Conservation (phyloP, 2,797 vertebrate species). For the Oophaga sylvatica region DNA sequence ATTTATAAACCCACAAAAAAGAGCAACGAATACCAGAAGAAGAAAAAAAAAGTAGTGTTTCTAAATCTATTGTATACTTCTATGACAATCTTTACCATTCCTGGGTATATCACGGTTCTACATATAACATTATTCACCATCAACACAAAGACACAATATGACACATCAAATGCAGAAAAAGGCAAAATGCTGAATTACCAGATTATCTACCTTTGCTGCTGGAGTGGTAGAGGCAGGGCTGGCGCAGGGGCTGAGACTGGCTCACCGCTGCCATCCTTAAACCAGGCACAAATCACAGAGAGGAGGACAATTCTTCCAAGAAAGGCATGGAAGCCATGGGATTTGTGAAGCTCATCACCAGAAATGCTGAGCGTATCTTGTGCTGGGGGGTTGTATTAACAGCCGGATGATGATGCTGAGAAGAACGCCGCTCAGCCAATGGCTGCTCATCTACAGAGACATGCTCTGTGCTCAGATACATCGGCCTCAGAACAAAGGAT, state of each 20-base stretch:
- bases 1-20: background rate
- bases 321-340: background rate
- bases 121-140: background rate
- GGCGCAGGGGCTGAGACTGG: conserved; percentile 76
- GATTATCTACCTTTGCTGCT: conserved; percentile 76
- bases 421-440: conserved; percentile 42
- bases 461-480: conserved; percentile 34
- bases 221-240: conserved; percentile 74
- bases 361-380: conserved; percentile 66
- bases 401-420: conserved; percentile 42
- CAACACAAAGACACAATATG: background rate
- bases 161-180: background rate
- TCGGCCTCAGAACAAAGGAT: background rate
- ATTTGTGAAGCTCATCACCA: background rate
- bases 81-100: background rate
- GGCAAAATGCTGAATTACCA: background rate
- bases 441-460: conserved; percentile 30
- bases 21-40: background rate
- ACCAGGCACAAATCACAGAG: conserved; percentile 38
- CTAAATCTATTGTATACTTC: background rate
- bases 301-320: conserved; percentile 55
- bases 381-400: conserved; percentile 3
- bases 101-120: background rate
- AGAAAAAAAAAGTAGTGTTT: background rate
- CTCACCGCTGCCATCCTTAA: conserved; percentile 76